Evolutionary conservation across 2,113 vertebrate species (phyloP), one percentile per base, ranked within the genome.

Genomic region (Meleagris gallopavo): DNA sequence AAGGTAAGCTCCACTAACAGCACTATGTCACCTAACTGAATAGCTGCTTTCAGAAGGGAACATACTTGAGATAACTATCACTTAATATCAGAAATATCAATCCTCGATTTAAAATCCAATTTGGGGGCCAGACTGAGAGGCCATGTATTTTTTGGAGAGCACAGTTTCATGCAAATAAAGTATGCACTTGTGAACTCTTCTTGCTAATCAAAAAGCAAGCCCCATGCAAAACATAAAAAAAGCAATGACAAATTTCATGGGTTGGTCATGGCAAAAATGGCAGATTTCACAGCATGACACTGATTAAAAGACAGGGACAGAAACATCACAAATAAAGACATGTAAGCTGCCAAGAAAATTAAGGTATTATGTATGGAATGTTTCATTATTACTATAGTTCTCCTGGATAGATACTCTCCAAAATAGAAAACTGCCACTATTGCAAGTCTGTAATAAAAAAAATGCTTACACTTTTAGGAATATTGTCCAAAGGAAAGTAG

Each of bases 231-330:
- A 94, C 72, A 92, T 81, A 94, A 90, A 86, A 93, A 96, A 69
- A 91, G 70, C 64, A 94, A 96, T 85, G 80, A 97, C 82, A 94
- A 92, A 98, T 98, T 98, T 97, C 94, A 98, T 96, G 97, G 90
- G 43, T 95, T 90, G 43, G 97, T 97, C 96, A 97, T 95, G 95
- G 97, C 83, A 96, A 96, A 97, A 95, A 96, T 76, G 86, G 61
- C 73, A 97, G 93, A 97, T 98, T 98, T 98, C 97, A 97, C 97
- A 98, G 96, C 86, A 80, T 84, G 92, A 92, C 76, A 93, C 75
- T 93, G 83, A 87, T 91, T 97, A 97, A 96, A 97, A 89, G 88
- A 96, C 74, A 95, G 55, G 73, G 55, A 87, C 78, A 89, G 41
- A 91, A 89, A 94, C 82, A 84, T 87, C 76, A 90, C 88, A 97